Evolutionary conservation across 2,888 invertebrate genomes (phyloP).

Genomic region (Leptopilina myrica): DNA sequence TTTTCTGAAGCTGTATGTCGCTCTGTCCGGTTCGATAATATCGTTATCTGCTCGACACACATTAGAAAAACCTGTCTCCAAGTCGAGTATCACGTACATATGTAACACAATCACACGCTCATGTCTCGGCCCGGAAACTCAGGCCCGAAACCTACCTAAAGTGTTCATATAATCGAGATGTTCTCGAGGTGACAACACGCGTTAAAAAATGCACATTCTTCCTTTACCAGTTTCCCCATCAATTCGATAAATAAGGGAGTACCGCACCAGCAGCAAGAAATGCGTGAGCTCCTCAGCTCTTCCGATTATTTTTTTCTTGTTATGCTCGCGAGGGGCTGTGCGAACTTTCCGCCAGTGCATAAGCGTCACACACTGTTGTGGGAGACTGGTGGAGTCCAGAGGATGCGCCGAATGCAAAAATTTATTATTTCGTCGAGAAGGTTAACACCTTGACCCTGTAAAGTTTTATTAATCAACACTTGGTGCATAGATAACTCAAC

Average conservation of each 20-base stretch:
- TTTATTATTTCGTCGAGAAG: neutral
- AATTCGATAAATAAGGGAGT: neutral
- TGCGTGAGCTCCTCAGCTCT: conserved; percentile 54
- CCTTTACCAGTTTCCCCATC: conserved; percentile 50
- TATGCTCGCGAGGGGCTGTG: conserved; percentile 53
- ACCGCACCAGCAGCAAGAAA: conserved; percentile 23
- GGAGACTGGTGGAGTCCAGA: conserved; percentile 41
- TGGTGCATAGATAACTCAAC: neutral
- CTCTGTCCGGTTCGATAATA: conserved; percentile 35
- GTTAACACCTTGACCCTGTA: conserved; percentile 1
- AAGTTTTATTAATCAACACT: conserved; percentile 21
- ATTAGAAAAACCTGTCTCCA: conserved; percentile 1
- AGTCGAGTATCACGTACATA: conserved; percentile 45
- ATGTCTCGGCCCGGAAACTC: conserved; percentile 61
- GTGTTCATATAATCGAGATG: conserved; percentile 72
- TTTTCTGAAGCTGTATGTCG: neutral
- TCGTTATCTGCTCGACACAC: neutral
- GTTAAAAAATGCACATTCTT: conserved; percentile 61
- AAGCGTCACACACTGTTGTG: conserved; percentile 22
- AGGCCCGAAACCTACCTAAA: conserved; percentile 72
- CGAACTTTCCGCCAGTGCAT: conserved; percentile 50
- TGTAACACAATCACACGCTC: conserved; percentile 40
- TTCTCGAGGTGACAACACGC: conserved; percentile 67
- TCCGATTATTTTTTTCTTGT: conserved; percentile 58
- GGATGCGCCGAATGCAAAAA: conserved; percentile 29